Percentiles rank a stretch among this genome's conserved stretches.
These are phyloP conservation scores for Aphidoletes aphidimyza DNA, from an alignment of 2,888 invertebrate species.

Conservation along the genomic window DNA sequence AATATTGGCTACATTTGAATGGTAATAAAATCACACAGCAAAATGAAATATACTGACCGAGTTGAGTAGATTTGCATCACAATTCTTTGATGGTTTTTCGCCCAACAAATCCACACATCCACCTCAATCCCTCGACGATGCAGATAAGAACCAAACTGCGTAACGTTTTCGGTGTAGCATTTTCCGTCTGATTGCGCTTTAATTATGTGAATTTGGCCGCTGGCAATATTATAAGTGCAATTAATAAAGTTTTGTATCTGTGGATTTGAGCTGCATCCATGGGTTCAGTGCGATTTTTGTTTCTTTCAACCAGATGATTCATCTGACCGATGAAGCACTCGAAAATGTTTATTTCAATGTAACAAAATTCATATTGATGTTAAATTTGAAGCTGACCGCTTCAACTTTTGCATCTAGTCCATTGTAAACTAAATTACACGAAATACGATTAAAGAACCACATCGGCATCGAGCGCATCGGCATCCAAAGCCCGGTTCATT, in stretches of 20 bases:
- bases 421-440: not conserved
- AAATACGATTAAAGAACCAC: not conserved
- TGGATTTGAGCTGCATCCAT: not conserved
- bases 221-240: conserved; percentile 33
- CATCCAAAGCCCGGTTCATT: not conserved
- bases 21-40: not conserved
- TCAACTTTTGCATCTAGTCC: not conserved
- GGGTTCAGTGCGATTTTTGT: not conserved
- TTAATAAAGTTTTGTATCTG: conserved; percentile 31
- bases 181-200: conserved; percentile 58
- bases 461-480: conserved; percentile 6
- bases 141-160: not conserved
- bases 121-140: too few relatives aligned
- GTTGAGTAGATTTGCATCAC: not conserved
- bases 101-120: too few relatives aligned
- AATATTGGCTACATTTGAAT: not conserved
- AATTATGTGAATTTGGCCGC: conserved; percentile 57
- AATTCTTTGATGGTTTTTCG: too few relatives aligned
- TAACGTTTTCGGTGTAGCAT: conserved; percentile 15
- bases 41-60: not conserved
- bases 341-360: not conserved
- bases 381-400: not conserved
- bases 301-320: not conserved
- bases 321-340: not conserved
- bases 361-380: too few relatives aligned